Evolutionary conservation across 2,888 invertebrate genomes (phyloP), one percentile per base, ranked within the genome.

Genomic region (Mimachlamys varia): DNA sequence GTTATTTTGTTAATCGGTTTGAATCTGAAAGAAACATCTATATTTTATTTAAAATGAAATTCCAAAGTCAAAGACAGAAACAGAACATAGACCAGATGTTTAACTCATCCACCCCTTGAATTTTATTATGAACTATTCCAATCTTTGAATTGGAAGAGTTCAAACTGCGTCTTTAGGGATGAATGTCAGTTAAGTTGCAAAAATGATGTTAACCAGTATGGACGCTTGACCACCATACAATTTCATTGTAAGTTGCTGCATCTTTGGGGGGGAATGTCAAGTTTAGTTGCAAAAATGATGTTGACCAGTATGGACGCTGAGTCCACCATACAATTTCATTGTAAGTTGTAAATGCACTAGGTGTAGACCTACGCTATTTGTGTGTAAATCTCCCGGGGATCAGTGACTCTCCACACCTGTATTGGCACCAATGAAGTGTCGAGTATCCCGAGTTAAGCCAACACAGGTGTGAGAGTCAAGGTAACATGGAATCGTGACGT

Each of bases 351-450:
- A 44, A 5, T 44, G 44, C 7, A 44, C 44, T 44, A 44, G 44
- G 7, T 44, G 44, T 44, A 44, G 3, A 7, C 44, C 44, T 53
- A 53, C 53, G 13, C 15, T 76, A 76, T 27, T 27, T 76, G 76
- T 27, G 27, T 76, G 22, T 76, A 58, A 58, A 58, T 33, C 27
- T 33, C 0, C 15, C 27, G 22, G n/a, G 76, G 33, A 76, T 76
- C 76, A 76, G 76, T 27, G 76, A 76, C 12, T 76, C 15, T 76
- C 62, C 76, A 76, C 76, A 76, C 76, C 76, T 76, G 76, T 76
- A 13, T 17, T 76, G 76, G 76, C 33, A 27, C n/a, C 33, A 15
- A 7, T n/a, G 4, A 76, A 13, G 76, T 2, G 58, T 58, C 2
- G n/a, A 12, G 22, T 27, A 76, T 76, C 12, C 27, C 4, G 22